A percentile compares a stretch with the other conserved stretches of the same genome.
Conservation (phyloP, 1,140 invertebrate genomes). For the Bradysia coprophila region DNA sequence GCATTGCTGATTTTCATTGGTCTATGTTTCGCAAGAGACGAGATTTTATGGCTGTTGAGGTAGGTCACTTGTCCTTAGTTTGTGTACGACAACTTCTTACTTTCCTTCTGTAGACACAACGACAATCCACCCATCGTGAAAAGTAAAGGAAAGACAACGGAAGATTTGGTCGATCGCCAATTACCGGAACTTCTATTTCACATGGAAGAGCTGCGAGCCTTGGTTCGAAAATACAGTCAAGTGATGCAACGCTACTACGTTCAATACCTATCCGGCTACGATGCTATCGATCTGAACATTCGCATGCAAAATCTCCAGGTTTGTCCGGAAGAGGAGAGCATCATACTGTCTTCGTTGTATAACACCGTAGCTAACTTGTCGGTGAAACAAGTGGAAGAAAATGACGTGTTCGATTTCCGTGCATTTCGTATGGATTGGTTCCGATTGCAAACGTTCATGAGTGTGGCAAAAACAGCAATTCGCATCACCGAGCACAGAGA, state of each 20-base stretch:
- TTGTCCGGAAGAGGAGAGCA: slow-evolving; percentile 85
- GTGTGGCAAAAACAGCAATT: slow-evolving; percentile 63
- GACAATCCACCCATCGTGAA: slow-evolving; percentile 82
- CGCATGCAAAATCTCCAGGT: slow-evolving; percentile 73
- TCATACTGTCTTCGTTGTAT: slow-evolving; percentile 85
- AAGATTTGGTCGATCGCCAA: slow-evolving; percentile 84
- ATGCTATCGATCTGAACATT: slow-evolving; percentile 81
- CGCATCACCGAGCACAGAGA: slow-evolving; percentile 72
- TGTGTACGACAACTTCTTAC: too few relatives aligned
- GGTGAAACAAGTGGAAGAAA: slow-evolving; percentile 93
- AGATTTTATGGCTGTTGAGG: slow-evolving; percentile 89
- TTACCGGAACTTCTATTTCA: slow-evolving; percentile 95
- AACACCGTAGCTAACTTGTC: slow-evolving; percentile 71
- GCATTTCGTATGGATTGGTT: slow-evolving; percentile 95
- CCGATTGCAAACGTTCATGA: slow-evolving; percentile 86
- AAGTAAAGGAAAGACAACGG: slow-evolving; percentile 64
- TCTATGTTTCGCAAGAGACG: slow-evolving; percentile 84
- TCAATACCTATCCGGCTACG: slow-evolving; percentile 89
- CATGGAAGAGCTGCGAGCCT: slow-evolving; percentile 87
- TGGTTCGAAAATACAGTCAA: slow-evolving; percentile 88
- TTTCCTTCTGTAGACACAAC: slow-evolving; percentile 46
- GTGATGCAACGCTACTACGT: slow-evolving; percentile 97
- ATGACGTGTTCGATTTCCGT: slow-evolving; percentile 90
- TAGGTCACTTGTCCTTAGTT: neutral
- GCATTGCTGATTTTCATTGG: slow-evolving; percentile 95